These are phyloP conservation scores for Eudyptes chrysolophus DNA, from an alignment of 2,113 vertebrate species.

Conservation along the genomic window DNA sequence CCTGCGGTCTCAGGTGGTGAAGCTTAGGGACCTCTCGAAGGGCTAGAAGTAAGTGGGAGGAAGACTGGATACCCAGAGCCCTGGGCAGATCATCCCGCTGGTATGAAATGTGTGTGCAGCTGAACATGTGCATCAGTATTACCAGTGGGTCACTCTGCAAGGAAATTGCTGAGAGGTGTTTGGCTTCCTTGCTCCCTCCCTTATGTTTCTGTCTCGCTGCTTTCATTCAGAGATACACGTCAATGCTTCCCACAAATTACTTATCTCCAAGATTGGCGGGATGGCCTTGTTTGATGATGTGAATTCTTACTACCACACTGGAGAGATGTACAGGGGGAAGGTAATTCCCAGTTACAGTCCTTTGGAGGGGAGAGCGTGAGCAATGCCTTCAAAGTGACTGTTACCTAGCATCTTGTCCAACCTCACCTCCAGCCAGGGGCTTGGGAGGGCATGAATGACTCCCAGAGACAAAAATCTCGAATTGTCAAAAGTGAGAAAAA, in stretches of 20 bases:
- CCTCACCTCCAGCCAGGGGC: neutral
- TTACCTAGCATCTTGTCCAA: neutral
- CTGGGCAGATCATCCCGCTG: neutral
- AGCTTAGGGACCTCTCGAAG: neutral
- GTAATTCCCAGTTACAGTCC: slow-evolving; percentile 26
- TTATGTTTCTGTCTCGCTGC: neutral
- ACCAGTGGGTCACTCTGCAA: neutral
- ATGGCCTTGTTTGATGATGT: slow-evolving; percentile 48
- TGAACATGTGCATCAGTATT: neutral
- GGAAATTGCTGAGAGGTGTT: neutral
- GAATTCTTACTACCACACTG: slow-evolving; percentile 64
- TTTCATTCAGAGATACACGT: slow-evolving; percentile 28
- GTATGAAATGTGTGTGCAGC: neutral
- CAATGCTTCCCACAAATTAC: slow-evolving; percentile 33
- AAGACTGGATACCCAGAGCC: neutral
- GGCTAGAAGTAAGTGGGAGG: neutral
- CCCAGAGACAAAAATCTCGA: neutral
- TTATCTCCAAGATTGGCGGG: slow-evolving; percentile 37
- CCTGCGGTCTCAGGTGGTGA: neutral
- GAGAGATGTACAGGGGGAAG: slow-evolving; percentile 65
- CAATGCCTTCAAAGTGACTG: neutral
- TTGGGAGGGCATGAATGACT: neutral
- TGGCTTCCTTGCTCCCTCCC: neutral
- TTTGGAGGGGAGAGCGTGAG: neutral
- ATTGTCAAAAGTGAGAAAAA: neutral